phyloP scores from a whole-genome alignment of 2,888 invertebrate species.

The Drosophila recens region DNA sequence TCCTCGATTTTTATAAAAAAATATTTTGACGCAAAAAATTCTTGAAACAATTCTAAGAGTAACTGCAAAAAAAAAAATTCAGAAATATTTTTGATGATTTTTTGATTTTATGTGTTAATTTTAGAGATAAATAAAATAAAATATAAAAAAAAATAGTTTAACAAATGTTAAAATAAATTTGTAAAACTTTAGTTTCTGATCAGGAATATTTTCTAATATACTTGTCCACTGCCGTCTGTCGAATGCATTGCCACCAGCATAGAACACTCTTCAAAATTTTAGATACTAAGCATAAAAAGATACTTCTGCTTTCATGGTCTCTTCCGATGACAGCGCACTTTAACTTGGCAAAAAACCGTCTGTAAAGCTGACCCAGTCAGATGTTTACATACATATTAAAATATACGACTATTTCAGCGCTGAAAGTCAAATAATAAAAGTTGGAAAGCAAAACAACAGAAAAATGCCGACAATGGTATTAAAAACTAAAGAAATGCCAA shows the following conservation, averaged over 20 bases:
- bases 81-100: no score
- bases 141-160: no score
- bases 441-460: constrained; percentile 2
- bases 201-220: no score
- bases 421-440: constrained; percentile 16
- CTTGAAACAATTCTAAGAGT: no score
- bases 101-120: no score
- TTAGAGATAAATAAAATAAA: no score
- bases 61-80: no score
- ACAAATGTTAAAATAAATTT: no score
- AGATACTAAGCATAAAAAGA: neutral
- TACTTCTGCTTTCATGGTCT: constrained; percentile 5
- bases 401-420: neutral
- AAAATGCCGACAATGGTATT: constrained; percentile 21
- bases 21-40: no score
- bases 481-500: constrained; percentile 25
- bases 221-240: neutral
- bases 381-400: neutral
- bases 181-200: no score
- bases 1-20: no score
- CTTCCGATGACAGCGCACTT: constrained; percentile 5
- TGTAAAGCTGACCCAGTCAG: constrained; percentile 14
- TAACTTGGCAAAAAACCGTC: neutral
- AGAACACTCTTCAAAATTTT: neutral
- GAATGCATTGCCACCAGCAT: neutral